Evolutionary conservation across 2,888 invertebrate genomes (phyloP).

Genomic region (Andrena dorsata): DNA sequence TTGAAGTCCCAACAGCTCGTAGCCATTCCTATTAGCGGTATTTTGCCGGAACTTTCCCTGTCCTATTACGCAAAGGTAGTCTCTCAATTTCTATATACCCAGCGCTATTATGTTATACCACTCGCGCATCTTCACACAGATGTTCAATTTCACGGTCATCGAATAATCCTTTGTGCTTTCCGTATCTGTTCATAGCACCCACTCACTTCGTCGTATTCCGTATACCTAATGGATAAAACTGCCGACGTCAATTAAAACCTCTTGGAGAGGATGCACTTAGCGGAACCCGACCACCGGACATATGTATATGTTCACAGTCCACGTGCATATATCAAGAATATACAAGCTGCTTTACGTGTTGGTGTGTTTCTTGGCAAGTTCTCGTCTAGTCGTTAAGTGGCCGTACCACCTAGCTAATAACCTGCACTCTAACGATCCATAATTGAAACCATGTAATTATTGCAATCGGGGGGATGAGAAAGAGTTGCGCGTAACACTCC

Average conservation of each 20-base stretch:
- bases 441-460: too few species aligned
- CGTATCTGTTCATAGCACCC: conserved; percentile 51
- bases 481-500: too few species aligned
- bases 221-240: conserved; percentile 4
- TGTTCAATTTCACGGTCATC: not conserved
- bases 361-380: not conserved
- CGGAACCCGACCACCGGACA: not conserved
- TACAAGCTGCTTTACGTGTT: conserved; percentile 8
- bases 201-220: conserved; percentile 61
- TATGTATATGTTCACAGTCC: not conserved
- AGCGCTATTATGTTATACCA: not conserved
- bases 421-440: too few species aligned
- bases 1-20: conserved; percentile 40
- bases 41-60: conserved; percentile 63
- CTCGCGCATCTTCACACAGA: not conserved
- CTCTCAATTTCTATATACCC: too few species aligned
- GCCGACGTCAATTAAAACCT: not conserved
- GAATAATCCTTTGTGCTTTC: conserved; percentile 7
- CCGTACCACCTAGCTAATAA: too few species aligned
- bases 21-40: conserved; percentile 33
- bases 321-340: not conserved
- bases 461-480: too few species aligned
- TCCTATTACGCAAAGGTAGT: not conserved
- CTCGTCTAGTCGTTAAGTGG: not conserved
- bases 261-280: not conserved